Evolutionary conservation across 2,888 invertebrate species (phyloP), one percentile per base, ranked within the genome.

Genomic region (Cremastinae sp.): DNA sequence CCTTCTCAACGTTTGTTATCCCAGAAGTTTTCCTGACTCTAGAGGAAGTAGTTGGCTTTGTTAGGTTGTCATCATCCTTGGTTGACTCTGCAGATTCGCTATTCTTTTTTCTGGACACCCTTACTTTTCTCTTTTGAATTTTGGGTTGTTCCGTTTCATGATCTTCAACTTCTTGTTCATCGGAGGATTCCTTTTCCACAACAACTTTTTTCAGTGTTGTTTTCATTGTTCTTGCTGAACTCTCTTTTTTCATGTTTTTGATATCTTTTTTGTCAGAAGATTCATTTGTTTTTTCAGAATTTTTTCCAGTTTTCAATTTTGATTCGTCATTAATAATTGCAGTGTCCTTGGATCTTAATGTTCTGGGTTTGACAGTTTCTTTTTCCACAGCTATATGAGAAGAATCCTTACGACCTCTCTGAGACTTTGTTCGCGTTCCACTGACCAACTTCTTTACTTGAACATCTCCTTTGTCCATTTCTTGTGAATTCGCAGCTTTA

Each of bases 81-180:
- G 12, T n/a, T 3, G 37, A n/a, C 1, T 65, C 45, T 3, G 28
- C 12, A 0, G 69, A 28, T 69, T 68, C n/a, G n/a, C n/a, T 59
- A 4, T 12, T 41, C 8, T 5, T 14, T 28, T 35, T 8, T 62
- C 59, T 73, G 51, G 43, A 53, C 1, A 20, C 7, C 58, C 55
- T 69, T 8, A 39, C 14, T 10, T 65, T 2, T 55, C 41, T 70
- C 58, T 53, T 55, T 45, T 4, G 4, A 45, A 2, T 47, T 3
- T 47, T 1, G 47, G 18, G 12, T 2, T 28, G 28, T 28, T 28
- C 28, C 28, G 5, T 22, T 22, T 1, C 22, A n/a, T n/a, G n/a
- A 14, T n/a, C 59, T 7, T 12, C 43, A 47, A 28, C 0, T 16
- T 35, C 20, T 7, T 20, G 39, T 1, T 41, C n/a, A 1, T 14